phyloP scores from a whole-genome alignment of 2,797 vertebrate species.

The Sarcoramphus papa region DNA sequence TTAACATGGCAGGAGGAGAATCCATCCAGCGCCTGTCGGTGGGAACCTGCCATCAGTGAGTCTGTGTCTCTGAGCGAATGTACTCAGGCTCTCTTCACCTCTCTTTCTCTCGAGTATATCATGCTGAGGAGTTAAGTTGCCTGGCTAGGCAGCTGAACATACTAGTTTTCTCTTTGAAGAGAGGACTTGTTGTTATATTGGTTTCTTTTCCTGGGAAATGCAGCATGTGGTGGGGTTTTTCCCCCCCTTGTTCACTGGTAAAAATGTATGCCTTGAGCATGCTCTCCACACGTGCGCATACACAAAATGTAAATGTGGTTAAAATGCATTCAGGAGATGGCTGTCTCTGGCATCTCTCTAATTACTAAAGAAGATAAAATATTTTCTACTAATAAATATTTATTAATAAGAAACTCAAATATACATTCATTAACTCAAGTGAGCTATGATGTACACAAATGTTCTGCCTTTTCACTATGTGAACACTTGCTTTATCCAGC shows the following conservation, averaged over 20 bases:
- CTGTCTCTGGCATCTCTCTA: not conserved
- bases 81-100: not conserved
- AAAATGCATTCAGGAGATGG: not conserved
- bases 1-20: not conserved
- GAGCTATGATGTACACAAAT: not conserved
- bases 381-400: not conserved
- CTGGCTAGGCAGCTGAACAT: not conserved
- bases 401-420: not conserved
- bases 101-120: not conserved
- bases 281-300: not conserved
- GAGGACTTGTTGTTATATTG: not conserved
- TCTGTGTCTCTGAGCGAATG: not conserved
- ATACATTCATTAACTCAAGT: not conserved
- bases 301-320: not conserved
- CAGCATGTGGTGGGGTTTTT: not conserved
- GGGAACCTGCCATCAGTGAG: not conserved
- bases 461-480: not conserved
- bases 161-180: not conserved
- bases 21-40: fast-evolving
- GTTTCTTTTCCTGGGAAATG: not conserved
- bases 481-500: not conserved
- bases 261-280: not conserved
- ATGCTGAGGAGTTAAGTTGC: not conserved
- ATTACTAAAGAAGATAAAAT: not conserved
- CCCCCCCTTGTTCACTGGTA: not conserved